phyloP scores from a whole-genome alignment of 2,113 vertebrate genomes.

The Potamarius usumacintae region DNA sequence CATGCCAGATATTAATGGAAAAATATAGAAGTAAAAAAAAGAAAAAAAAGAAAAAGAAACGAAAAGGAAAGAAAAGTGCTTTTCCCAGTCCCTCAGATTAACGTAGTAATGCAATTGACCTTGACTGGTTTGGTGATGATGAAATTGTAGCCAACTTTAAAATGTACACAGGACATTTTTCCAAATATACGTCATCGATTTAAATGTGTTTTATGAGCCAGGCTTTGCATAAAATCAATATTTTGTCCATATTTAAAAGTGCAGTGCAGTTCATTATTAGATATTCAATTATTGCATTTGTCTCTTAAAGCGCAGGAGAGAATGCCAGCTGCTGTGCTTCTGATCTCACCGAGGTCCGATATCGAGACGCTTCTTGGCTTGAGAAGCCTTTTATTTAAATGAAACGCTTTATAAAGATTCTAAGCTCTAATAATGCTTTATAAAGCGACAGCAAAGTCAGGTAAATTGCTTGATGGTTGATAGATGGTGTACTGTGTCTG shows the following conservation, averaged over 20 bases:
- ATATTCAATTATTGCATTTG: slow-evolving; percentile 45
- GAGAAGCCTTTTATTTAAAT: not conserved
- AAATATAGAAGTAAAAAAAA: slow-evolving; percentile 3
- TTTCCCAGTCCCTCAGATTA: not conserved
- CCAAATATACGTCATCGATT: slow-evolving; percentile 2
- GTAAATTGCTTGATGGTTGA: not conserved
- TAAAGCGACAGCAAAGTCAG: not conserved
- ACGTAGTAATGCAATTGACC: not conserved
- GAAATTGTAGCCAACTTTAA: not conserved
- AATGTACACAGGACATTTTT: slow-evolving; percentile 25
- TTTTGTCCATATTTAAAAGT: slow-evolving; percentile 16
- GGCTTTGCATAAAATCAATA: slow-evolving; percentile 46
- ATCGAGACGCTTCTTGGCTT: not conserved
- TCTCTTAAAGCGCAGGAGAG: slow-evolving; percentile 4
- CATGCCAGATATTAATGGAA: slow-evolving; percentile 16
- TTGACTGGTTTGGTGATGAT: not conserved
- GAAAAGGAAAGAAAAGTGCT: not conserved
- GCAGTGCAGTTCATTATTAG: slow-evolving; percentile 38
- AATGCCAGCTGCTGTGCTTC: slow-evolving; percentile 15
- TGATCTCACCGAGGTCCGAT: not conserved
- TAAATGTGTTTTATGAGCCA: slow-evolving; percentile 23
- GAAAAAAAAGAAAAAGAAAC: not conserved
- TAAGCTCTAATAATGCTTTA: not conserved
- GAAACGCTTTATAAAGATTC: not conserved
- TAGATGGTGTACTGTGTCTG: not conserved